Percentiles rank a stretch among this genome's conserved stretches.
These are phyloP conservation scores for Dascyllus trimaculatus DNA, from an alignment of 2,113 vertebrate genomes.

Conservation along the genomic window DNA sequence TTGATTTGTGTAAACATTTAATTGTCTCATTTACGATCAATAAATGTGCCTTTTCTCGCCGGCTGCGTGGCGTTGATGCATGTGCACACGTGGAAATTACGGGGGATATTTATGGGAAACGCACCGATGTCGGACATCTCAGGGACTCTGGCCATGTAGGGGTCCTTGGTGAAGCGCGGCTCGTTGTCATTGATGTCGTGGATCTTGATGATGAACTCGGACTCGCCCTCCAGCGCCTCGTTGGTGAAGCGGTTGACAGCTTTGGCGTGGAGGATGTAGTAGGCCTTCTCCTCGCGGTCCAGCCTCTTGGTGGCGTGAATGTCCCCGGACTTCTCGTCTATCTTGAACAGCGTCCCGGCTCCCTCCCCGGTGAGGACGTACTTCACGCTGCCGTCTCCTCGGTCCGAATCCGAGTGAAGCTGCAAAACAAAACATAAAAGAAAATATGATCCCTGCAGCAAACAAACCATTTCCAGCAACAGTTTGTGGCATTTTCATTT, in stretches of 20 bases:
- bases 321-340: slow-evolving; percentile 97
- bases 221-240: slow-evolving; percentile 93
- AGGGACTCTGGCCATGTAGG: slow-evolving; percentile 90
- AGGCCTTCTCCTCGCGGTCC: slow-evolving; percentile 95
- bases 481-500: slow-evolving; percentile 42
- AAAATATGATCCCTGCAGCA: background rate
- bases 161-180: slow-evolving; percentile 92
- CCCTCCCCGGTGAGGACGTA: slow-evolving; percentile 97
- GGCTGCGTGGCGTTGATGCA: too few relatives aligned
- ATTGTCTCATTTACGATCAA: slow-evolving; percentile 24
- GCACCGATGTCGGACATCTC: slow-evolving; percentile 96
- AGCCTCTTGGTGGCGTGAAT: slow-evolving; percentile 96
- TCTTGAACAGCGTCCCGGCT: slow-evolving; percentile 94
- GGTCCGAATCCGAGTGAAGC: slow-evolving; percentile 96
- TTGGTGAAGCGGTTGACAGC: slow-evolving; percentile 92
- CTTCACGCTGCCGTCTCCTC: slow-evolving; percentile 92
- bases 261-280: slow-evolving; percentile 93
- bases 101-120: slow-evolving; percentile 35
- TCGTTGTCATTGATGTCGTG: slow-evolving; percentile 99
- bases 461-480: slow-evolving; percentile 25
- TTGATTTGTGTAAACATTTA: slow-evolving; percentile 33
- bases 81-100: too few relatives aligned
- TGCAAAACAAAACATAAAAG: slow-evolving; percentile 63
- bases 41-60: slow-evolving; percentile 1
- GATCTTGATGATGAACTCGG: slow-evolving; percentile 98